Base-by-base conservation (phyloP, 2,888 invertebrate species). In the Lacanobia oleracea region DNA sequence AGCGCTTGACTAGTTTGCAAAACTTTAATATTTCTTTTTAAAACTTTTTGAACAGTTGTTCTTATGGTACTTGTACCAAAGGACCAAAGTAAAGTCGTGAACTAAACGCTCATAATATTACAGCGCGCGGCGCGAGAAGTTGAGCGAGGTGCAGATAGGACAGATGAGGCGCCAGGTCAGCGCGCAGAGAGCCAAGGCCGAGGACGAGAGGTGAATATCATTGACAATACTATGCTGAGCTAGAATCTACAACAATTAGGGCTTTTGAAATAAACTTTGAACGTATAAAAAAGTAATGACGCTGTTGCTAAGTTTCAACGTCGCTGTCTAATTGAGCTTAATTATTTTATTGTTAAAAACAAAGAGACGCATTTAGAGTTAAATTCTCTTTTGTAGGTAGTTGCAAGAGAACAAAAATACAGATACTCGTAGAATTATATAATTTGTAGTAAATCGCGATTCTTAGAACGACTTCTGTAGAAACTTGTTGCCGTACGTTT, bases 151-250 rank as follows among this genome's bases (percentile, higher is more conserved):
- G 91, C 98, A 98, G 94, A 97, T 98, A 93, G 97, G 97, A 88
- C 97, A 97, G 96, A 98, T 98, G 98, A 97, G 98, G 93, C 96
- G 97, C 90, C 97, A 98, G 94, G 98, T 98, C 91, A 97, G 97
- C 94, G 97, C 97, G 92, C 98, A 98, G 95, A 97, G 98, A 91
- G 97, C 97, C 95, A 98, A 98, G 95, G 98, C 97, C 90, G 97
- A 97, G 94, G 97, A 97, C 94, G 98, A 98, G 97, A 98, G 97
- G 98, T 98, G 97, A 96, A 84, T 90, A 90, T 86, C 67, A 76
- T 66, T 66, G 56, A 61, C 16, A 56, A 67, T 54, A 59, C 54
- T 79, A 64, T 84, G 40, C 67, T 63, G 56, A 59, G 59, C 12
- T 45, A 50, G 12, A 40, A 37, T 33, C 21, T 51, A 23, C 40